Evolutionary conservation across 2,113 vertebrate species (phyloP).

Genomic region (Vimba vimba): DNA sequence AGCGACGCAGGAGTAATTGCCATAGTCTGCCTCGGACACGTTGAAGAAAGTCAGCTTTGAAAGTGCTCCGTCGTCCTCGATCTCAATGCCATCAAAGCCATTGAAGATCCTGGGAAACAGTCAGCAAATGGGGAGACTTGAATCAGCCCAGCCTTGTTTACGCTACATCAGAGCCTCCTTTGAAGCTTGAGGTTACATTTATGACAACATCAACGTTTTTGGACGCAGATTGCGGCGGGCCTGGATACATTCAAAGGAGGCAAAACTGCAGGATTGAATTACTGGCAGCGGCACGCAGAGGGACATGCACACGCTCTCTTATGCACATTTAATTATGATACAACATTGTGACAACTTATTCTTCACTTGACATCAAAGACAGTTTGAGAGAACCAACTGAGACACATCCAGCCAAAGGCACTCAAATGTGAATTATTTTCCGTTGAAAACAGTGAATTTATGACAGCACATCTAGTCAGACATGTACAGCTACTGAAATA

Average conservation of each 20-base stretch:
- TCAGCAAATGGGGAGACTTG: constrained; percentile 35
- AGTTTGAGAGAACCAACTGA: constrained; percentile 31
- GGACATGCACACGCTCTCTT: neutral
- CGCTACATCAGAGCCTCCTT: constrained; percentile 50
- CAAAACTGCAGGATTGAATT: constrained; percentile 28
- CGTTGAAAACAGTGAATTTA: neutral
- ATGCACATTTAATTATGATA: constrained; percentile 35
- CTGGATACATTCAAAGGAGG: constrained; percentile 28
- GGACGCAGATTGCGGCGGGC: constrained; percentile 35
- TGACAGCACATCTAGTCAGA: constrained; percentile 15
- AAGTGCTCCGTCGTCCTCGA: constrained; percentile 84
- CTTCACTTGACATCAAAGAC: constrained; percentile 47
- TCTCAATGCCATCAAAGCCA: constrained; percentile 87
- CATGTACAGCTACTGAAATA: constrained; percentile 9
- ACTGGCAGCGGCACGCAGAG: constrained; percentile 26
- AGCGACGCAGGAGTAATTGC: constrained; percentile 96
- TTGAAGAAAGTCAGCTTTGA: constrained; percentile 95
- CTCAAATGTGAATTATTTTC: constrained; percentile 29
- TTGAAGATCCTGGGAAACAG: constrained; percentile 80
- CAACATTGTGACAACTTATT: constrained; percentile 24
- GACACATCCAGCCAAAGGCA: constrained; percentile 33
- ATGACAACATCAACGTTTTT: constrained; percentile 16
- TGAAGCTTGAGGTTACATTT: constrained; percentile 47
- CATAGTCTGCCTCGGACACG: constrained; percentile 91
- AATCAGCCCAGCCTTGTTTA: constrained; percentile 35